A percentile compares a stretch with the other conserved stretches of the same genome.
phyloP scores from a whole-genome alignment of 2,113 vertebrate species.

The Tachuris rubrigastra region DNA sequence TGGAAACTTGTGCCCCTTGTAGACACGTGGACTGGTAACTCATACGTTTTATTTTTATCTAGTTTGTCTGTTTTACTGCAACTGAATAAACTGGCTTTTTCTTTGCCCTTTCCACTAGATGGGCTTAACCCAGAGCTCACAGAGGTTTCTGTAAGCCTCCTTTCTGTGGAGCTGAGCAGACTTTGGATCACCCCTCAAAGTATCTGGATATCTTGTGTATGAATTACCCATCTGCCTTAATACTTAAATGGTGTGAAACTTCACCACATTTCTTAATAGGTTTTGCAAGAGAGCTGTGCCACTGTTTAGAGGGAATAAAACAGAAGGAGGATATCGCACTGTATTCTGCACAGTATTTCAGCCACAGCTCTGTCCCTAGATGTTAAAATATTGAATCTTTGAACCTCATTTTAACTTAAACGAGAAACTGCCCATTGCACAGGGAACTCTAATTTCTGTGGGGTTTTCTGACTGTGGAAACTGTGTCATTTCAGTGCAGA shows the following conservation, averaged over 20 bases:
- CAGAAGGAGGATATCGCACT: neutral
- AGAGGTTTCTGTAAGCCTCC: neutral
- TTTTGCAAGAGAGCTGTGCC: constrained; percentile 31
- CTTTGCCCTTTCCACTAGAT: neutral
- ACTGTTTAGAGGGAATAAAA: neutral
- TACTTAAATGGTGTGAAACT: constrained; percentile 14
- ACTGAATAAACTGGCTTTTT: constrained; percentile 15
- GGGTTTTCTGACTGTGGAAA: neutral
- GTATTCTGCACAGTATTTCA: neutral
- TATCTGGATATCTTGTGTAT: neutral
- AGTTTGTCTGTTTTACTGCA: constrained; percentile 33
- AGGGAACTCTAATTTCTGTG: neutral
- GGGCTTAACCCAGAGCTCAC: neutral
- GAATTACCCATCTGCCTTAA: constrained; percentile 37
- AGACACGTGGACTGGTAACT: constrained; percentile 55
- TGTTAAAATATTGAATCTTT: neutral
- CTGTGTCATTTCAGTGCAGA: neutral
- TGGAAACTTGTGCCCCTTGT: constrained; percentile 73
- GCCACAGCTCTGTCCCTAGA: neutral
- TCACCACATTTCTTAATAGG: neutral
- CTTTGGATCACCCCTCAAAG: neutral
- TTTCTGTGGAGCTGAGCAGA: neutral
- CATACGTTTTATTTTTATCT: constrained; percentile 48
- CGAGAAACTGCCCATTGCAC: neutral
- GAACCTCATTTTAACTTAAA: constrained; percentile 23